phyloP scores from a whole-genome alignment of 2,888 invertebrate species.

The Phorcus lineatus region DNA sequence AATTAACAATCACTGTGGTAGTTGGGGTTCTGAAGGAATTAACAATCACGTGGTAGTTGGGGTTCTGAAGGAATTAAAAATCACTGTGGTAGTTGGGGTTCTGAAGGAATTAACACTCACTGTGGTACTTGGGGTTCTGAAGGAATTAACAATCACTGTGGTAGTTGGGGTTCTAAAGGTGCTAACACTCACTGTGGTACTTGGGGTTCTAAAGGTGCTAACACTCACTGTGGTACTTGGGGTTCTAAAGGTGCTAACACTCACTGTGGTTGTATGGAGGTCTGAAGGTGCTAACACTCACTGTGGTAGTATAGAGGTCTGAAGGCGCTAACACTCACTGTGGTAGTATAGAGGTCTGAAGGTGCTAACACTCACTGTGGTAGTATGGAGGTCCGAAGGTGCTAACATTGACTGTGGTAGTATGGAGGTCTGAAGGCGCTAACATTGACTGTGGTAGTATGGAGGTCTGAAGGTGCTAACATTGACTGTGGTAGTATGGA shows the following conservation, averaged over 20 bases:
- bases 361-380: neutral
- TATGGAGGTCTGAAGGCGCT: neutral
- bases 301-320: conserved; percentile 2
- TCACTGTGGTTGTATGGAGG: neutral
- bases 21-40: neutral
- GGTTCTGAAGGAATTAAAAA: neutral
- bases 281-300: neutral
- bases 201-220: neutral
- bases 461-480: neutral
- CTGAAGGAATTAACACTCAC: neutral
- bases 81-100: neutral
- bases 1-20: neutral
- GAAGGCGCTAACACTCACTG: neutral
- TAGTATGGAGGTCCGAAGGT: neutral
- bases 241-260: neutral
- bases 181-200: neutral
- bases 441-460: neutral
- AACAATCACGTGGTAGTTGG: neutral
- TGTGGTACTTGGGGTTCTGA: neutral
- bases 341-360: neutral
- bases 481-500: neutral
- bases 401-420: neutral
- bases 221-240: neutral
- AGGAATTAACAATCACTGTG: neutral
- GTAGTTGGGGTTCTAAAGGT: neutral